Conservation (phyloP, 2,797 vertebrate species). For the Tiaroga cobitis region DNA sequence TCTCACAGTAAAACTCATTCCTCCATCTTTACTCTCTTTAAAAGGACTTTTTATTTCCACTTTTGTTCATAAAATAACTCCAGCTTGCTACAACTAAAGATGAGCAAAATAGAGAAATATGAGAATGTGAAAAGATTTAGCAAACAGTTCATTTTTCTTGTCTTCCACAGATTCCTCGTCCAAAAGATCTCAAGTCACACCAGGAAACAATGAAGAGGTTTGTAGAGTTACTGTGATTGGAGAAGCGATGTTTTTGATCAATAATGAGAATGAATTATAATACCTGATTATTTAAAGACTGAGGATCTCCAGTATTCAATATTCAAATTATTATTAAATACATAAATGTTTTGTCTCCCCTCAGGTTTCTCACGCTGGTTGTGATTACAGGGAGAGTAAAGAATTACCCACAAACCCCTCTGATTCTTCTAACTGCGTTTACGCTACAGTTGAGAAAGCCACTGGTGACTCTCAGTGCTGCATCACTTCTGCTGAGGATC, state of each 20-base stretch:
- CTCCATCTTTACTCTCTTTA: background rate
- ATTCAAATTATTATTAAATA: background rate
- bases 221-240: background rate
- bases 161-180: background rate
- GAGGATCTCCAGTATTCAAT: background rate
- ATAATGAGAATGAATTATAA: background rate
- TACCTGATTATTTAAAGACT: background rate
- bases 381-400: background rate
- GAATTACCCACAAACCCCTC: background rate
- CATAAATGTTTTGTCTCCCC: background rate
- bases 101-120: background rate
- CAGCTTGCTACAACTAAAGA: background rate
- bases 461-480: background rate
- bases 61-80: background rate
- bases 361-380: background rate
- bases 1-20: background rate
- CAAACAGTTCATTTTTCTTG: background rate
- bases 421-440: background rate
- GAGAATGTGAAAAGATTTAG: background rate
- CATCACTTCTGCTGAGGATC: background rate
- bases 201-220: background rate
- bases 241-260: too few species aligned
- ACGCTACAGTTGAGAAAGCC: background rate
- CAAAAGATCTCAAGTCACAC: background rate
- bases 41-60: background rate